Percentiles rank a stretch among this genome's conserved stretches.
Conservation (phyloP, 2,888 invertebrate genomes). For the Sipha maydis region DNA sequence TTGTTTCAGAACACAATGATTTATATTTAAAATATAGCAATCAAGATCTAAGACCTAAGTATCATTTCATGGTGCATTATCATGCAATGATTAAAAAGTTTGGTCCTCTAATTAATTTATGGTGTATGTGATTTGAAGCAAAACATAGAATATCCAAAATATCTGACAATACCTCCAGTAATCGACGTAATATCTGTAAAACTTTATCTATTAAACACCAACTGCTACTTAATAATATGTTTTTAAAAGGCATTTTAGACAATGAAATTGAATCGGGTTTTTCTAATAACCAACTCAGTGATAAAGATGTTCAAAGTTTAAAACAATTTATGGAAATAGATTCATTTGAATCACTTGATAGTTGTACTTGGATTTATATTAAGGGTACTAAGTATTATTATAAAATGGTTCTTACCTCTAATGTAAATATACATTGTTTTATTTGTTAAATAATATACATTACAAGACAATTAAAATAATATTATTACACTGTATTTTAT, state of each 20-base stretch:
- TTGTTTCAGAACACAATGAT: not conserved
- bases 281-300: not conserved
- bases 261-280: not conserved
- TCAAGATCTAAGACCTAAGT: constrained; percentile 63
- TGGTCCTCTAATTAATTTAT: constrained; percentile 4
- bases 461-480: too few relatives aligned
- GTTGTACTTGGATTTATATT: not conserved
- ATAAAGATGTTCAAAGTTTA: not conserved
- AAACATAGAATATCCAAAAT: not conserved
- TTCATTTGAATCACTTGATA: not conserved
- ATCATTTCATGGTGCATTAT: constrained; percentile 62
- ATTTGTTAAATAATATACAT: too few relatives aligned
- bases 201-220: not conserved
- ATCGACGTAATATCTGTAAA: not conserved
- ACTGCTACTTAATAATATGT: not conserved
- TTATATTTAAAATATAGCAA: constrained; percentile 57
- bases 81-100: constrained; percentile 29
- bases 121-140: not conserved
- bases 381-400: not conserved
- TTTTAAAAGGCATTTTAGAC: not conserved
- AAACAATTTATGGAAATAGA: not conserved
- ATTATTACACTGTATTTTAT: too few relatives aligned
- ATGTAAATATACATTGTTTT: not conserved
- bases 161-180: not conserved
- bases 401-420: constrained; percentile 10